Percentiles rank a stretch among this genome's conserved stretches.
phyloP scores from a whole-genome alignment of 2,797 vertebrate genomes.

The Chelon auratus region DNA sequence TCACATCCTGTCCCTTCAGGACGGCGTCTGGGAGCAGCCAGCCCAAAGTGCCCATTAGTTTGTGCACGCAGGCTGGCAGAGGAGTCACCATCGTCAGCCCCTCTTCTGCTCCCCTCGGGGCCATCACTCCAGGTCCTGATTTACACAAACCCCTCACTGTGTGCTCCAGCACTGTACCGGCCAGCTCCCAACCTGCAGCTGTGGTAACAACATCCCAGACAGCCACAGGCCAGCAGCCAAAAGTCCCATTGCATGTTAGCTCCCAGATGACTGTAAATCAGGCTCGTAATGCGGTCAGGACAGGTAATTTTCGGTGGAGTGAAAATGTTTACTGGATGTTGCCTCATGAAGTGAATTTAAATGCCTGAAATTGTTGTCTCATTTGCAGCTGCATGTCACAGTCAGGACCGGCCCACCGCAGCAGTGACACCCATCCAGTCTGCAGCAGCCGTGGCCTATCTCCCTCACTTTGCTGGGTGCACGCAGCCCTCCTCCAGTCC shows the following conservation, averaged over 20 bases:
- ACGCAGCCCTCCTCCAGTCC: constrained; percentile 83
- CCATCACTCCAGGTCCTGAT: constrained; percentile 76
- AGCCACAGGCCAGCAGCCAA: constrained; percentile 91
- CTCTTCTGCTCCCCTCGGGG: constrained; percentile 83
- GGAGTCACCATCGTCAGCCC: constrained; percentile 90
- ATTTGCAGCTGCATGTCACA: constrained; percentile 88
- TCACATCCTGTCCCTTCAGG: constrained; percentile 73
- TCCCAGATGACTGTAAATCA: constrained; percentile 99
- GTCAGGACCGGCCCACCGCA: constrained; percentile 93
- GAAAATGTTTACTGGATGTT: background rate
- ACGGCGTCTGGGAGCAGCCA: constrained; percentile 87
- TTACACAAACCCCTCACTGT: constrained; percentile 82
- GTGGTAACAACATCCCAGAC: constrained; percentile 89
- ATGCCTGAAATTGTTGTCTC: constrained; percentile 2
- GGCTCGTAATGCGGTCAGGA: constrained; percentile 93
- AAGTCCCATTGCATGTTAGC: constrained; percentile 91
- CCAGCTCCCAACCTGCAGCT: constrained; percentile 83
- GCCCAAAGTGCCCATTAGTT: constrained; percentile 89
- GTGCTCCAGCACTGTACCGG: constrained; percentile 70
- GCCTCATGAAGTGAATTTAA: fast-evolving
- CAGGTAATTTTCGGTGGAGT: constrained; percentile 83
- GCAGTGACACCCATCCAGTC: constrained; percentile 94
- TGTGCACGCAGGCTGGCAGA: constrained; percentile 87
- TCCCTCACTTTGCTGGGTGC: constrained; percentile 85
- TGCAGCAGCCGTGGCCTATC: constrained; percentile 84